These are phyloP conservation scores for Polyommatus icarus DNA, from an alignment of 2,888 invertebrate species.

Conservation along the genomic window DNA sequence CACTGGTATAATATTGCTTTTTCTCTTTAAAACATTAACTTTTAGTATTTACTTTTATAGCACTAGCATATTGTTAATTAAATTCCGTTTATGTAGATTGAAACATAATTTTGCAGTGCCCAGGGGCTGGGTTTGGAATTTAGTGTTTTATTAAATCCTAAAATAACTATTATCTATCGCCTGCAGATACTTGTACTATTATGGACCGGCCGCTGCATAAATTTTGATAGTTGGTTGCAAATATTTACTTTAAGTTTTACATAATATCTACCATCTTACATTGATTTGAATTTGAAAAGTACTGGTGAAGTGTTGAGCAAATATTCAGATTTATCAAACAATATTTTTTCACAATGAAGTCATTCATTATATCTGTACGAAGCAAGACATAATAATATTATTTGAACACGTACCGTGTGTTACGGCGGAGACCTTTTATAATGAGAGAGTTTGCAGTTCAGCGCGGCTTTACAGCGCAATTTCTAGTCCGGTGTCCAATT, in stretches of 20 bases:
- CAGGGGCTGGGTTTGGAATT: constrained; percentile 31
- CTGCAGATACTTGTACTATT: neutral
- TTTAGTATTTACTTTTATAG: constrained; percentile 11
- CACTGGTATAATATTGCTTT: neutral
- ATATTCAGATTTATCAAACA: constrained; percentile 2
- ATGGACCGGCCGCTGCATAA: neutral
- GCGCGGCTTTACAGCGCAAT: constrained; percentile 17
- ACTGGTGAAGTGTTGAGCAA: neutral
- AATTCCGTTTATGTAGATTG: constrained; percentile 55
- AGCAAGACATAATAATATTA: constrained; percentile 1
- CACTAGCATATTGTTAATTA: constrained; percentile 47
- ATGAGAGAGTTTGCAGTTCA: constrained; percentile 25
- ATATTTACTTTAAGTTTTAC: constrained; percentile 1
- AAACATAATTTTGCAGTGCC: constrained; percentile 56
- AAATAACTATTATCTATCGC: constrained; percentile 43
- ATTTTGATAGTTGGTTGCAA: neutral
- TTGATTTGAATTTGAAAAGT: neutral
- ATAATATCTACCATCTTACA: neutral
- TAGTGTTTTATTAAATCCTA: constrained; percentile 54
- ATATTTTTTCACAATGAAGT: neutral
- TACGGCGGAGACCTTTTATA: constrained; percentile 20
- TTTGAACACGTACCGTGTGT: neutral
- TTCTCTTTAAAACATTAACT: constrained; percentile 10
- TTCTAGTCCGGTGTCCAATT: constrained; percentile 29
- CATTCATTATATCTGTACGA: neutral